Percentiles rank a stretch among this genome's conserved stretches.
These are phyloP conservation scores for Anseranas semipalmata DNA, from an alignment of 2,113 vertebrate species.

Conservation along the genomic window DNA sequence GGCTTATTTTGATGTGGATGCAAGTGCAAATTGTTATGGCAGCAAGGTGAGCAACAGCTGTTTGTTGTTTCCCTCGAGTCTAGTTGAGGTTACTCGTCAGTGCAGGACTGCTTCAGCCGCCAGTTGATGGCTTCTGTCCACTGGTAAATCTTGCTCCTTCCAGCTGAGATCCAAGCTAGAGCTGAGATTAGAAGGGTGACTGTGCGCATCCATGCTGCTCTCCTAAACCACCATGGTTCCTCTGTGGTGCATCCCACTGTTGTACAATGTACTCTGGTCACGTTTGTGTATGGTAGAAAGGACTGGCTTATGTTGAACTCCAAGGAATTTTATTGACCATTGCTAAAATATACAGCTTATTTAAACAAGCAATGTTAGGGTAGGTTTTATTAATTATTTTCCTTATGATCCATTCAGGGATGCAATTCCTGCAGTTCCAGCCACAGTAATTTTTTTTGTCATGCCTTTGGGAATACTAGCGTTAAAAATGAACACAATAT, in stretches of 20 bases:
- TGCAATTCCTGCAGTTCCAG: not conserved
- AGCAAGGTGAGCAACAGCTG: not conserved
- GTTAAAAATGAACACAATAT: not conserved
- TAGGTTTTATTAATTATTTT: constrained; percentile 4
- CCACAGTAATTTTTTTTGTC: not conserved
- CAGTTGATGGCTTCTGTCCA: not conserved
- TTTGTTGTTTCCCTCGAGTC: not conserved
- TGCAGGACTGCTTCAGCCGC: not conserved
- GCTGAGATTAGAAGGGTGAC: not conserved
- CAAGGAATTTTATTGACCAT: not conserved
- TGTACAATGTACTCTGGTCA: not conserved
- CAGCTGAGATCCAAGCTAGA: not conserved
- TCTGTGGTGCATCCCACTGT: not conserved
- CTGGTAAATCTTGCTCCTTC: not conserved
- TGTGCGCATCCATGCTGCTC: accelerated
- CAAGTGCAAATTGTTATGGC: not conserved
- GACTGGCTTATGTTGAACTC: not conserved
- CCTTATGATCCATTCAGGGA: not conserved
- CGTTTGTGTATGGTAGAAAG: not conserved
- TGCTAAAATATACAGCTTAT: not conserved
- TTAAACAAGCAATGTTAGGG: not conserved
- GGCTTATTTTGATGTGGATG: not conserved
- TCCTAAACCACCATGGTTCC: not conserved
- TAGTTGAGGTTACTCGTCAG: not conserved
- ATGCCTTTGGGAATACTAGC: not conserved